Evolutionary conservation across 2,797 vertebrate species (phyloP), one percentile per base, ranked within the genome.

Genomic region (Gymnothorax reevesii): DNA sequence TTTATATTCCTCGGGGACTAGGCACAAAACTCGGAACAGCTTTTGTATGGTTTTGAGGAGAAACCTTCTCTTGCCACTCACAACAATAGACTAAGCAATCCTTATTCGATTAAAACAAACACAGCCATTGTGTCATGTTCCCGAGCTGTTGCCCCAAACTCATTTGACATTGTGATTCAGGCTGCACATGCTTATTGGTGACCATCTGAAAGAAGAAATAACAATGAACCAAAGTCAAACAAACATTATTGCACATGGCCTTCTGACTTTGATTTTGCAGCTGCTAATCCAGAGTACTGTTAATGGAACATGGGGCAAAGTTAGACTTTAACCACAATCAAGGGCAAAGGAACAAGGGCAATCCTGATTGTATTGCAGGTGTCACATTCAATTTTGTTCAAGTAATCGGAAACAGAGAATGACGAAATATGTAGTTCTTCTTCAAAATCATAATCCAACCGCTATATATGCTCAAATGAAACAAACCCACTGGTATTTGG

Each of bases 21-120:
- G 88, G 90, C 92, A 95, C 95, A 96, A 95, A 95, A 92, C 93
- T 94, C 92, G 94, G 95, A 96, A 95, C 93, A 93, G 94, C 94
- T 94, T 95, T 95, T 95, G 93, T 95, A 91, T 85, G 80, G 90
- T 90, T 87, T 20, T n/a, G 88, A 89, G 91, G 89, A 93, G 90
- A 92, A 91, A 91, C 88, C 75, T 89, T 90, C 91, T 88, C 89
- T 92, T 88, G 90, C 87, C 87, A 88, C 89, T 85, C 71, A 89
- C 91, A 88, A 94, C 94, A 95, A 94, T 92, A 87, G 92, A 87
- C 89, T 79, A 84, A 89, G 88, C 90, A 89, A 86, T 83, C 86
- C 85, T 92, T 94, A 91, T 90, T 92, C 91, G 90, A 85, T 89
- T 87, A 89, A 89, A 93, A 95, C 93, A 94, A 94, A 93, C 86